A percentile compares a stretch with the other conserved stretches of the same genome.
phyloP scores from a whole-genome alignment of 2,888 invertebrate genomes.

The Prosopocoilus inquinatus region DNA sequence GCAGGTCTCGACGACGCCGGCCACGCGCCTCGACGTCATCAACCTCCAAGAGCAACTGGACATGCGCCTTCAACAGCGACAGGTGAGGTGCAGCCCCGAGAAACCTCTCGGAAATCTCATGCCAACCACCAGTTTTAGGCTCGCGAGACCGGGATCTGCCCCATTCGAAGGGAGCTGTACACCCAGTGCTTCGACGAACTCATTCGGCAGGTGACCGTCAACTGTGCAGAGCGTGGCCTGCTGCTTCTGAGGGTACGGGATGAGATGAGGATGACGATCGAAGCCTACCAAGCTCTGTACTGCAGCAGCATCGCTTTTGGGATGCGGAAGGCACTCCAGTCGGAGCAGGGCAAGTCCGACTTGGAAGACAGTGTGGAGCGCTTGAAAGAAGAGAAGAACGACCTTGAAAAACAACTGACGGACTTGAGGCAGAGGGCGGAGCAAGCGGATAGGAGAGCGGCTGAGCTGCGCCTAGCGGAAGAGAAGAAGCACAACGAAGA shows the following conservation, averaged over 20 bases:
- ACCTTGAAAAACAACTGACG: conserved; percentile 61
- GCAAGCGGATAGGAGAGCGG: conserved; percentile 77
- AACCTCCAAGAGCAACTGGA: conserved; percentile 96
- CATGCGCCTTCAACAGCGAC: conserved; percentile 55
- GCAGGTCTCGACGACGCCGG: conserved; percentile 93
- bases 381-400: conserved; percentile 64
- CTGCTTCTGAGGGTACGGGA: conserved; percentile 88
- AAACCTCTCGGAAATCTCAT: neutral
- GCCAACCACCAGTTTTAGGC: conserved; percentile 61
- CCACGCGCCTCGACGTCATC: conserved; percentile 92
- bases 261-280: conserved; percentile 94
- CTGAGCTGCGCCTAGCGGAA: conserved; percentile 82
- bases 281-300: conserved; percentile 94
- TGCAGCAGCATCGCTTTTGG: conserved; percentile 98
- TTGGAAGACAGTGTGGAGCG: conserved; percentile 72
- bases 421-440: conserved; percentile 72
- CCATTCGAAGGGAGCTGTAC: conserved; percentile 88
- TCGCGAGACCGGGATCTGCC: conserved; percentile 94
- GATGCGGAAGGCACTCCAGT: conserved; percentile 95
- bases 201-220: conserved; percentile 94
- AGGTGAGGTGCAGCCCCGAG: conserved; percentile 30
- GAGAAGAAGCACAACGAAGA: conserved; percentile 93
- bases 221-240: conserved; percentile 95
- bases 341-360: conserved; percentile 83
- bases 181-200: conserved; percentile 95